Conservation (phyloP, 2,113 vertebrate genomes). For the Sapajus apella region DNA sequence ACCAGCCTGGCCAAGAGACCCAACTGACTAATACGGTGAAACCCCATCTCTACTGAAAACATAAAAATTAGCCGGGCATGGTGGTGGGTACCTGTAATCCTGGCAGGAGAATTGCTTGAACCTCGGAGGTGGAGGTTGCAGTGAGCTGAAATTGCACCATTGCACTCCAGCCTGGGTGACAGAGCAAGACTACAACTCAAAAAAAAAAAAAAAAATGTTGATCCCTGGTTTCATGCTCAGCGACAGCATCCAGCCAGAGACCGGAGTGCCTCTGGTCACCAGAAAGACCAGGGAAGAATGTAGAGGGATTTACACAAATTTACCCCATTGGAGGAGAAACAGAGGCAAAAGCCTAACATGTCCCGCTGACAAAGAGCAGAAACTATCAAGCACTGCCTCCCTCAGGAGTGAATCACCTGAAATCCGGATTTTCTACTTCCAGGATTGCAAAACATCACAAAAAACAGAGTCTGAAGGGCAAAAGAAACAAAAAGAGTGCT, state of each 20-base stretch:
- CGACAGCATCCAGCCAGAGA: background rate
- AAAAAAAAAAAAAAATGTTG: no score
- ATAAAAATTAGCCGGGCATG: no score
- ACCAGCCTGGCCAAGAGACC: no score
- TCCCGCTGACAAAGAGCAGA: background rate
- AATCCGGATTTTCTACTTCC: background rate
- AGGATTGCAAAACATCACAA: background rate
- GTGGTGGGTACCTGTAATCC: no score
- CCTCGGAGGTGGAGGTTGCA: no score
- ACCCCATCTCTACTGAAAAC: no score
- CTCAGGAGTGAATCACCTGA: rapidly evolving
- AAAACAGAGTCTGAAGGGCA: background rate
- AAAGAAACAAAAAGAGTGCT: background rate
- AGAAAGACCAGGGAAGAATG: background rate
- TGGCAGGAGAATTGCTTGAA: no score
- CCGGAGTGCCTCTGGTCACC: background rate
- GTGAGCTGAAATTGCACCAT: no score
- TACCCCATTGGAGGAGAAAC: background rate
- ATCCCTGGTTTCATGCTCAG: background rate
- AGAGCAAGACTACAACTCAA: no score
- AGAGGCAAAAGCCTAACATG: background rate
- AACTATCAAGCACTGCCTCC: no score
- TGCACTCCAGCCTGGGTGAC: no score
- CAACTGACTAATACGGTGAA: no score
- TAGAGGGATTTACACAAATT: background rate